Base-by-base conservation (phyloP, 2,113 vertebrate species). In the Orthonyx spaldingii region DNA sequence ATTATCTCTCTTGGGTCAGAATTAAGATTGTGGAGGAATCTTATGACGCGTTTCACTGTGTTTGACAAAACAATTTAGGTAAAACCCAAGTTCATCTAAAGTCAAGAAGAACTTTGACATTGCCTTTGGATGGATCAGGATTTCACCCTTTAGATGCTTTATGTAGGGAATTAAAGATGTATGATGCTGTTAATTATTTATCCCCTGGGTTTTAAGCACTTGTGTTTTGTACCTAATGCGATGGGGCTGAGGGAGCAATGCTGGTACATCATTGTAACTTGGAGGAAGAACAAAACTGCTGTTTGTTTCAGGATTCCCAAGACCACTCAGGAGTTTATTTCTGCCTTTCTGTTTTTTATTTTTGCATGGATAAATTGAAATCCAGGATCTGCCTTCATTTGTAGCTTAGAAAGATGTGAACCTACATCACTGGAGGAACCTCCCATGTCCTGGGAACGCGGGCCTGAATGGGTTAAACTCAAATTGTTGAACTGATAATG, bases 121-220 rank as follows among this genome's bases (percentile, higher is more conserved):
- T 90, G 79, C 50, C 49, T 81, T 92, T 0, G 7, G 56, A 63
- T 35, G 37, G 92, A 64, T 71, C 56, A 53, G 64, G 65, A 84
- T 87, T 90, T 94, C 69, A 89, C 56, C 72, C 49, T 84, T 93
- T 87, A 15, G 41, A 44, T 78, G 69, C 56, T 95, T 86, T 57
- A 64, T 42, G 49, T 60, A 57, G 57, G 28, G 41, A 78, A 90
- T 96, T 49, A 96, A 95, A 93, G 44, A 92, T 96, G 60, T 13
- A 94, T 96, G 83, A 71, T 28, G 69, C n/a, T 81, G 56, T 96
- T 89, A 94, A 96, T 96, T 96, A 95, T 96, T 96, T 52, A 97
- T 89, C 19, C 41, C 30, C 53, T 92, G 56, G 79, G 85, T 96
- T 96, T 96, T 86, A 94, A 87, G 90, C 71, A 22, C 76, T 96